Evolutionary conservation across 2,113 vertebrate genomes (phyloP).

Genomic region (Dicaeum eximium): DNA sequence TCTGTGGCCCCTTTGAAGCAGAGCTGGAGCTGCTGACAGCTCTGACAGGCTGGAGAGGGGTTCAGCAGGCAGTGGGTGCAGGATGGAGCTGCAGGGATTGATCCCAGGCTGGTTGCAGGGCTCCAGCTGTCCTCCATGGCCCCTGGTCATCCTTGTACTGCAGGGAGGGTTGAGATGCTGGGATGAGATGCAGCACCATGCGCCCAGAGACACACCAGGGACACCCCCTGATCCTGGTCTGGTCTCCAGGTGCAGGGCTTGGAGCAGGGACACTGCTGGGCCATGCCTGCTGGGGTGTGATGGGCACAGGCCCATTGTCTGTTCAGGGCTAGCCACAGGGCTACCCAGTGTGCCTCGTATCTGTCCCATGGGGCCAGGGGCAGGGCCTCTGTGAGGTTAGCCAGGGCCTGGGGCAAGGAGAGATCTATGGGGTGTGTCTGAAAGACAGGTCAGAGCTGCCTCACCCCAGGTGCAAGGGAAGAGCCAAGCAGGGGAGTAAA

Average conservation of each 20-base stretch:
- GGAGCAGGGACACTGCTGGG: background rate
- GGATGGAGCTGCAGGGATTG: background rate
- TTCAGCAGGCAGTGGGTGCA: background rate
- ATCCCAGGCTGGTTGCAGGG: accelerated
- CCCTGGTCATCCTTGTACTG: background rate
- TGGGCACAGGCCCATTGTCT: accelerated
- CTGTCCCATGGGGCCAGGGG: background rate
- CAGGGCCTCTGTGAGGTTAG: background rate
- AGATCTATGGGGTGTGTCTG: background rate
- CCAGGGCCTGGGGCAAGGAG: accelerated
- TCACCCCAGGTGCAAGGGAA: background rate
- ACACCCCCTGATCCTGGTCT: background rate
- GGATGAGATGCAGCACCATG: background rate
- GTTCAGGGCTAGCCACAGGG: background rate
- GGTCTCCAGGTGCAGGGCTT: background rate
- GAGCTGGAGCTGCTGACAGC: background rate
- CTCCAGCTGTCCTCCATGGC: accelerated
- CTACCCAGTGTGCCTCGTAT: accelerated
- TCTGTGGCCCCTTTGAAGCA: background rate
- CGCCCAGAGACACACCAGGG: background rate
- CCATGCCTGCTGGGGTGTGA: background rate
- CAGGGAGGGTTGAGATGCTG: background rate
- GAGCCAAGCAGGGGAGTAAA: background rate
- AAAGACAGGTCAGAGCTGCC: background rate
- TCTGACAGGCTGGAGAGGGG: background rate